Evolutionary conservation across 2,113 vertebrate genomes (phyloP).

Genomic region (Xiphophorus maculatus): DNA sequence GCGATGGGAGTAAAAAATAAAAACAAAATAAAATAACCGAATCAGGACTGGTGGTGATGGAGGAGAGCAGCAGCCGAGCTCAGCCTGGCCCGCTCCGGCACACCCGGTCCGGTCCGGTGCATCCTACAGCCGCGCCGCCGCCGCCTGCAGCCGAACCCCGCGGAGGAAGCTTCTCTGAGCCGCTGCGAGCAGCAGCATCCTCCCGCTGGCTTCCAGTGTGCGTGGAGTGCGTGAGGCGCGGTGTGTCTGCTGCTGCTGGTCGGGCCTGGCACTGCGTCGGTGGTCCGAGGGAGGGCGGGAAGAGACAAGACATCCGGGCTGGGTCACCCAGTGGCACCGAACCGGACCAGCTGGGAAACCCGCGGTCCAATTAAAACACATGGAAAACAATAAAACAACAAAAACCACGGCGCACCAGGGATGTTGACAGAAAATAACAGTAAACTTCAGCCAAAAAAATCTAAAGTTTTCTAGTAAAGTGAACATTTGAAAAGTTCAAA

Average conservation of each 20-base stretch:
- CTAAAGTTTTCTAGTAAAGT: too few relatives aligned
- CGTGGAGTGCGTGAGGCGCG: slow-evolving; percentile 49
- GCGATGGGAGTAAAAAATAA: slow-evolving; percentile 16
- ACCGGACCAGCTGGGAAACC: too few relatives aligned
- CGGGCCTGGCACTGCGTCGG: background rate
- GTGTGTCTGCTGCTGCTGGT: slow-evolving; percentile 34
- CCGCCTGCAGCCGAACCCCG: slow-evolving; percentile 21
- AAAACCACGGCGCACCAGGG: too few relatives aligned
- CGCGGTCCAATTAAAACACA: too few relatives aligned
- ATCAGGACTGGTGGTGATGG: slow-evolving; percentile 34
- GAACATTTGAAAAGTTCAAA: too few relatives aligned
- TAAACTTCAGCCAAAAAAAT: too few relatives aligned
- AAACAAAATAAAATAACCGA: slow-evolving; percentile 35
- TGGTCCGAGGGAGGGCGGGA: background rate
- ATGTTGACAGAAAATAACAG: too few relatives aligned
- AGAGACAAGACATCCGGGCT: too few relatives aligned
- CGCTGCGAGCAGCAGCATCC: slow-evolving; percentile 52
- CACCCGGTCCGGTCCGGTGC: slow-evolving; percentile 39
- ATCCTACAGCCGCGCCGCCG: slow-evolving; percentile 47
- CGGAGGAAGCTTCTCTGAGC: slow-evolving; percentile 46
- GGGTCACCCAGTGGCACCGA: too few relatives aligned
- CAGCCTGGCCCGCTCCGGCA: slow-evolving; percentile 56
- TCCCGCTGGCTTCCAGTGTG: slow-evolving; percentile 39
- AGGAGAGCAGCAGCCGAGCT: slow-evolving; percentile 55
- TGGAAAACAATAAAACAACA: too few relatives aligned